These are phyloP conservation scores for Shinisaurus crocodilurus DNA, from an alignment of 2,113 vertebrate genomes.

Conservation along the genomic window DNA sequence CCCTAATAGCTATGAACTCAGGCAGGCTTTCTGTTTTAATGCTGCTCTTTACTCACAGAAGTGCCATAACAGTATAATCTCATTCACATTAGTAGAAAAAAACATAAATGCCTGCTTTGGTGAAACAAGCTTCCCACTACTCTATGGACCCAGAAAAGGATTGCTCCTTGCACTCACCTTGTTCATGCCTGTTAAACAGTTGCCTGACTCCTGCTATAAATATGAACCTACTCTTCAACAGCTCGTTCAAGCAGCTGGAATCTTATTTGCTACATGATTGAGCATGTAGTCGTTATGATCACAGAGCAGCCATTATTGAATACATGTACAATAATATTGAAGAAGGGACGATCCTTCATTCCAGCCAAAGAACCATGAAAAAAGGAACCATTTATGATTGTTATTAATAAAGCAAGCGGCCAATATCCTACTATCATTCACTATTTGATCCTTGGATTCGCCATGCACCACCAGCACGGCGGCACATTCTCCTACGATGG, in stretches of 20 bases:
- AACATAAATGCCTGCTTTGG: constrained; percentile 24
- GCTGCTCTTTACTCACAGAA: neutral
- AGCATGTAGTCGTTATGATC: constrained; percentile 13
- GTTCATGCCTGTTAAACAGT: constrained; percentile 10
- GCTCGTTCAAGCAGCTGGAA: constrained; percentile 35
- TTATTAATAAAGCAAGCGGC: neutral
- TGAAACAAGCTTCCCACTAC: constrained; percentile 20
- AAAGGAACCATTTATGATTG: neutral
- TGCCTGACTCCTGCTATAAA: constrained; percentile 37
- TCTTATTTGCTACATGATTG: constrained; percentile 4
- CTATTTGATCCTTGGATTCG: neutral
- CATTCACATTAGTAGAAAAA: constrained; percentile 27
- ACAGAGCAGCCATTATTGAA: constrained; percentile 27
- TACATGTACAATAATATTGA: neutral
- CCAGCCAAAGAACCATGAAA: neutral
- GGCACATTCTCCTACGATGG: neutral
- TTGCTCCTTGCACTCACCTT: neutral
- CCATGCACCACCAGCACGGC: neutral
- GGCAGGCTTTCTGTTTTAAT: neutral
- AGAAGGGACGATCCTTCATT: neutral
- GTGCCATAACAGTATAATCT: constrained; percentile 21
- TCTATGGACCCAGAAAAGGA: constrained; percentile 29
- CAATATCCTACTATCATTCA: neutral
- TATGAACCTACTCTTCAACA: constrained; percentile 48
- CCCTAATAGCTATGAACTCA: neutral